Evolutionary conservation across 2,888 invertebrate genomes (phyloP).

Genomic region (Perdita meconis): DNA sequence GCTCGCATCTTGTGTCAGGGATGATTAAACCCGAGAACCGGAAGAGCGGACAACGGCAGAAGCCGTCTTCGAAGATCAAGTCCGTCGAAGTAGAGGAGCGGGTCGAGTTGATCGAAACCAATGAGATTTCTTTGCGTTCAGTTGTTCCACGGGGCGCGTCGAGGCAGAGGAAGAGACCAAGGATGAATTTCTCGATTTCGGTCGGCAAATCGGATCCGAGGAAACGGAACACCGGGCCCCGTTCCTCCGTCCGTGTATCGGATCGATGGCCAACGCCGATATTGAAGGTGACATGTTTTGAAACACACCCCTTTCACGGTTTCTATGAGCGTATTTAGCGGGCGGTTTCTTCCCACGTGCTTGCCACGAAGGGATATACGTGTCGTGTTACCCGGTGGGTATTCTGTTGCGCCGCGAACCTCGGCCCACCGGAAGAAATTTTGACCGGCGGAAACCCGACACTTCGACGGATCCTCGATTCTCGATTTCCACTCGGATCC

Average conservation of each 20-base stretch:
- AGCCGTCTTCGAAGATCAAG: not conserved
- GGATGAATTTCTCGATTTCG: constrained; percentile 6
- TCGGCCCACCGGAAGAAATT: constrained; percentile 77
- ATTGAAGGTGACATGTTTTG: constrained; percentile 84
- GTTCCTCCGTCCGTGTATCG: constrained; percentile 50
- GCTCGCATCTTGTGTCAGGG: constrained; percentile 13
- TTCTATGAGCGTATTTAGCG: constrained; percentile 81
- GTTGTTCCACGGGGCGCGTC: not conserved
- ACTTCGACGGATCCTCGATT: constrained; percentile 46
- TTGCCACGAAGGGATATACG: constrained; percentile 74
- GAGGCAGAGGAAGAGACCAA: not conserved
- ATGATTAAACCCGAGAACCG: constrained; percentile 33
- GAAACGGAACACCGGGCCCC: constrained; percentile 49
- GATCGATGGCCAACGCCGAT: constrained; percentile 82
- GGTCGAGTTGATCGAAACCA: constrained; percentile 3
- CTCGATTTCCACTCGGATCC: constrained; percentile 30
- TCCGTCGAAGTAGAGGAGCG: constrained; percentile 6
- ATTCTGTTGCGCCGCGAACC: constrained; percentile 65
- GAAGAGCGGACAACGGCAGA: constrained; percentile 26
- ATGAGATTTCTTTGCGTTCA: not conserved
- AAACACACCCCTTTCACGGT: constrained; percentile 82
- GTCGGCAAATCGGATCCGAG: constrained; percentile 15
- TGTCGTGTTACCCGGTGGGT: constrained; percentile 77
- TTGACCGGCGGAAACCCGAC: constrained; percentile 78
- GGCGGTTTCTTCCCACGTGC: constrained; percentile 83